Percentiles rank a stretch among this genome's conserved stretches.
phyloP scores from a whole-genome alignment of 2,888 invertebrate species.

The Cerastis rubricosa region DNA sequence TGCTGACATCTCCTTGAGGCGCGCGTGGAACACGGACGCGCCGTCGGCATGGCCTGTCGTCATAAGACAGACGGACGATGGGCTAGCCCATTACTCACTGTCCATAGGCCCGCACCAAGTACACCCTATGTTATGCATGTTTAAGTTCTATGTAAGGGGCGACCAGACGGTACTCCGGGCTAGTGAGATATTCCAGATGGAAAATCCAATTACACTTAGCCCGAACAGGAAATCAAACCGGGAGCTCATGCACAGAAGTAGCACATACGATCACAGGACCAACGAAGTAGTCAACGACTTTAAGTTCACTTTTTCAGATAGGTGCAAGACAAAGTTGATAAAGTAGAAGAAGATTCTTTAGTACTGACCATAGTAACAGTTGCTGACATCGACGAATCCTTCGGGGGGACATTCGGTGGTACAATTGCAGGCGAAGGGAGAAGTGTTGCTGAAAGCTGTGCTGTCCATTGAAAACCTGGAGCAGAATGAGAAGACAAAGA shows the following conservation, averaged over 20 bases:
- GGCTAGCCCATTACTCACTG: no score
- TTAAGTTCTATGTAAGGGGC: background rate
- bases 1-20: no score
- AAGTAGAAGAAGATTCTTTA: background rate
- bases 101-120: no score
- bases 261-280: background rate
- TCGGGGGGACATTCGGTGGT: conserved; percentile 88
- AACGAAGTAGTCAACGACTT: background rate
- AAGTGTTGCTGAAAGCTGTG: conserved; percentile 78
- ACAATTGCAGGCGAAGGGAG: conserved; percentile 93
- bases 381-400: conserved; percentile 93
- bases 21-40: no score
- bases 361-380: conserved; percentile 93
- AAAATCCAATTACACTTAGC: background rate
- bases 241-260: background rate
- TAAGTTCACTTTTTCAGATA: background rate
- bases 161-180: background rate
- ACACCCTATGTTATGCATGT: background rate
- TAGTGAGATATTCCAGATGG: background rate
- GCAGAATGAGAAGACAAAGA: background rate
- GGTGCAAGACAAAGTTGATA: background rate
- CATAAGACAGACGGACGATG: no score
- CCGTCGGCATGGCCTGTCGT: no score
- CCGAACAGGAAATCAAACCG: background rate
- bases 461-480: conserved; percentile 77